Conservation (phyloP, 2,113 vertebrate genomes). For the Austrofundulus limnaeus region DNA sequence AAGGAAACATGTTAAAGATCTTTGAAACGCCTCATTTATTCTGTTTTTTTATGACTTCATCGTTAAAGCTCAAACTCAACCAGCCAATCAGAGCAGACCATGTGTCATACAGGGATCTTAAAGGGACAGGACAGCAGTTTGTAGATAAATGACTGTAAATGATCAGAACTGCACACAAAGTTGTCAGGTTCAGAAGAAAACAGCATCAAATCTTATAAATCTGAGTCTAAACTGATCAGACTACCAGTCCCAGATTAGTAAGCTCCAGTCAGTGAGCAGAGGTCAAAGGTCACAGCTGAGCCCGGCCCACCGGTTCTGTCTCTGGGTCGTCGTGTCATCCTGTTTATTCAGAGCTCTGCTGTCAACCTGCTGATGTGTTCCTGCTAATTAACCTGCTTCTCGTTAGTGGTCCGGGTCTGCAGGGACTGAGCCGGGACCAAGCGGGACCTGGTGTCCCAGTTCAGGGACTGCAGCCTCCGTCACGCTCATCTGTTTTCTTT, state of each 20-base stretch:
- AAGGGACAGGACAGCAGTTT: too few species aligned
- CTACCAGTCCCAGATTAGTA: background rate
- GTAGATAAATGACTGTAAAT: too few species aligned
- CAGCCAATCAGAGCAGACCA: background rate
- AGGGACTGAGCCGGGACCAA: background rate
- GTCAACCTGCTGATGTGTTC: constrained; percentile 30
- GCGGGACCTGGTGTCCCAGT: constrained; percentile 33
- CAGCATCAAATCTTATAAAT: too few species aligned
- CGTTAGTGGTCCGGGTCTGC: background rate
- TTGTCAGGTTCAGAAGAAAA: too few species aligned
- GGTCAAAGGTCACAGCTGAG: constrained; percentile 20
- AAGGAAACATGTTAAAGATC: too few species aligned
- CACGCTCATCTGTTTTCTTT: too few species aligned
- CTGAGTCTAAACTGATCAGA: background rate
- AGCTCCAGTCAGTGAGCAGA: background rate
- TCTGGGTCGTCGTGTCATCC: too few species aligned
- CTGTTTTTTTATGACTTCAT: background rate
- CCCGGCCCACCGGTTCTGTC: background rate
- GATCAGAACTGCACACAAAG: too few species aligned
- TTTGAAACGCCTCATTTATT: background rate
- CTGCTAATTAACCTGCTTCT: constrained; percentile 55
- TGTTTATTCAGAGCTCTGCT: background rate
- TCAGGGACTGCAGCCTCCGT: constrained; percentile 21
- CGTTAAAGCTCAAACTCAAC: background rate
- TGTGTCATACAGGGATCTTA: too few species aligned